phyloP scores from a whole-genome alignment of 1,140 invertebrate species.

The Drosophila funebris region DNA sequence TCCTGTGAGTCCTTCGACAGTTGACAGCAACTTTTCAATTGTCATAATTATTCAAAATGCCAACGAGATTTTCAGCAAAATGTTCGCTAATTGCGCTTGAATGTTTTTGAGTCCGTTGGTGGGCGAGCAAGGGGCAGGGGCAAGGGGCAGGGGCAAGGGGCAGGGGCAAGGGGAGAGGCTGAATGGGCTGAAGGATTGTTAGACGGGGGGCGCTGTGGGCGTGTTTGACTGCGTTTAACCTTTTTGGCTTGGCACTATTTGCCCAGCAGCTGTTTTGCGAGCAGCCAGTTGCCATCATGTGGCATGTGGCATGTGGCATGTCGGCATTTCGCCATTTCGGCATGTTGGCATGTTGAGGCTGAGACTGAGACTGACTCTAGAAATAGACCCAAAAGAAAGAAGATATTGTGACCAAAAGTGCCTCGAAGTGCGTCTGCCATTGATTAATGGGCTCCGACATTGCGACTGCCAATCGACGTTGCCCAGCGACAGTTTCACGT shows the following conservation, averaged over 20 bases:
- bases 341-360: background rate
- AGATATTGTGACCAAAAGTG: conserved; percentile 24
- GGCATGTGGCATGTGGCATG: background rate
- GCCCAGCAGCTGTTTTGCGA: background rate
- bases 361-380: background rate
- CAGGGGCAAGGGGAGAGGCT: background rate
- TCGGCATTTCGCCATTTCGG: too few species aligned
- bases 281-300: background rate
- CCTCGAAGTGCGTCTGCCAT: conserved; percentile 46
- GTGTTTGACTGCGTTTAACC: conserved; percentile 41
- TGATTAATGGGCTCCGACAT: conserved; percentile 58
- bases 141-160: too few species aligned
- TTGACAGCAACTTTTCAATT: conserved; percentile 70
- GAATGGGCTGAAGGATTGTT: background rate
- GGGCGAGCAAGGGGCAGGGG: background rate
- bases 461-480: conserved; percentile 46
- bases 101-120: background rate
- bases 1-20: background rate
- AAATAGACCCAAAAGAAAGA: conserved; percentile 17
- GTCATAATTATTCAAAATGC: conserved; percentile 76
- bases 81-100: conserved; percentile 52
- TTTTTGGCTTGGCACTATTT: conserved; percentile 27
- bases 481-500: background rate
- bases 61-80: conserved; percentile 49
- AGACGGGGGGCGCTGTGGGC: background rate